phyloP scores from a whole-genome alignment of 2,888 invertebrate species.

The Atherix ibis region DNA sequence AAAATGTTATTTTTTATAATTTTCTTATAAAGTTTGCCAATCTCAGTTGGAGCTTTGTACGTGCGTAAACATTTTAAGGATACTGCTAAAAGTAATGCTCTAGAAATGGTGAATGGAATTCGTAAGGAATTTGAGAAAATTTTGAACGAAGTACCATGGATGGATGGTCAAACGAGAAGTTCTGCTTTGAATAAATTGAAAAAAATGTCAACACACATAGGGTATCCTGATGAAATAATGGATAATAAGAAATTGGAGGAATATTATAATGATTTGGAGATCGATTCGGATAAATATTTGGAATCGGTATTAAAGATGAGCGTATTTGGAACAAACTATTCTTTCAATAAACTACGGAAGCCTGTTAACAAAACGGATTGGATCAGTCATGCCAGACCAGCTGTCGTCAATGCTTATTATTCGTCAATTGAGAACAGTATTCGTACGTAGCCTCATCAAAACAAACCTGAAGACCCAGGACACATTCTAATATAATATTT shows the following conservation, averaged over 20 bases:
- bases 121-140: conserved; percentile 68
- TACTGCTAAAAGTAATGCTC: conserved; percentile 63
- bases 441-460: conserved; percentile 63
- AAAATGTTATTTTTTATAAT: neutral
- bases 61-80: conserved; percentile 77
- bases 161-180: conserved; percentile 68
- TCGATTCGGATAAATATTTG: conserved; percentile 53
- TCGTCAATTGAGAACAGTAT: conserved; percentile 76
- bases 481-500: too few species aligned
- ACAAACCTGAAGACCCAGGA: too few species aligned
- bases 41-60: conserved; percentile 70
- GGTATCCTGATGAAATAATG: conserved; percentile 79
- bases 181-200: conserved; percentile 66
- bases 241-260: conserved; percentile 64
- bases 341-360: conserved; percentile 59
- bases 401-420: conserved; percentile 75
- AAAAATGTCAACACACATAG: conserved; percentile 77
- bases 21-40: conserved; percentile 40
- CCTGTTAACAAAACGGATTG: conserved; percentile 75
- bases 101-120: conserved; percentile 80
- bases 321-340: conserved; percentile 62
- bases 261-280: conserved; percentile 61
- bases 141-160: conserved; percentile 71
- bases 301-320: conserved; percentile 63
- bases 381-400: conserved; percentile 69